These are phyloP conservation scores for Apamea epomidion DNA, from an alignment of 2,888 invertebrate genomes.

Conservation along the genomic window DNA sequence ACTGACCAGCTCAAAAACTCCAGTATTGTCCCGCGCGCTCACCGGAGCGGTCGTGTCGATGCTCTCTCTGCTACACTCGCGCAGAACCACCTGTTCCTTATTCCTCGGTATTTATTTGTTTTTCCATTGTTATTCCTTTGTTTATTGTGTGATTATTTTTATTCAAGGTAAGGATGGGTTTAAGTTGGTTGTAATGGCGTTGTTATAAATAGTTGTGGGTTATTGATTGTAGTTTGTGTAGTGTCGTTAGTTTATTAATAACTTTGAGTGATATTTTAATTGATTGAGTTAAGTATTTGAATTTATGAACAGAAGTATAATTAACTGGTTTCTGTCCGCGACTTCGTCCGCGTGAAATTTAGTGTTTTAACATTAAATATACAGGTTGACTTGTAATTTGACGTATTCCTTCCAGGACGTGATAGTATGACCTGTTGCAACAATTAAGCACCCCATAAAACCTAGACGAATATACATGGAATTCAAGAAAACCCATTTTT, in stretches of 20 bases:
- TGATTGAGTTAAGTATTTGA: background rate
- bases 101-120: conserved; percentile 17
- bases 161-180: background rate
- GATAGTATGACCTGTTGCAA: no score
- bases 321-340: background rate
- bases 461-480: no score
- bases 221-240: conserved; percentile 13
- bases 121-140: background rate
- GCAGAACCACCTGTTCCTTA: conserved; percentile 43
- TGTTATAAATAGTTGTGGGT: background rate
- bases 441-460: no score
- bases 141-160: background rate
- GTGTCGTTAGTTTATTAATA: conserved; percentile 3
- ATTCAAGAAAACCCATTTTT: no score
- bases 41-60: conserved; percentile 7
- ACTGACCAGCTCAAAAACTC: background rate
- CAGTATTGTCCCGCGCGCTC: conserved; percentile 27
- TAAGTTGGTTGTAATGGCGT: background rate
- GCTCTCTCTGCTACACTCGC: background rate
- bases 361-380: background rate
- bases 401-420: no score
- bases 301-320: background rate
- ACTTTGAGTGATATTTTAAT: background rate
- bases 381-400: no score
- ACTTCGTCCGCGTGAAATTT: background rate